Evolutionary conservation across 2,113 vertebrate genomes (phyloP), one percentile per base, ranked within the genome.

Genomic region (Nycticryphes semicollaris): DNA sequence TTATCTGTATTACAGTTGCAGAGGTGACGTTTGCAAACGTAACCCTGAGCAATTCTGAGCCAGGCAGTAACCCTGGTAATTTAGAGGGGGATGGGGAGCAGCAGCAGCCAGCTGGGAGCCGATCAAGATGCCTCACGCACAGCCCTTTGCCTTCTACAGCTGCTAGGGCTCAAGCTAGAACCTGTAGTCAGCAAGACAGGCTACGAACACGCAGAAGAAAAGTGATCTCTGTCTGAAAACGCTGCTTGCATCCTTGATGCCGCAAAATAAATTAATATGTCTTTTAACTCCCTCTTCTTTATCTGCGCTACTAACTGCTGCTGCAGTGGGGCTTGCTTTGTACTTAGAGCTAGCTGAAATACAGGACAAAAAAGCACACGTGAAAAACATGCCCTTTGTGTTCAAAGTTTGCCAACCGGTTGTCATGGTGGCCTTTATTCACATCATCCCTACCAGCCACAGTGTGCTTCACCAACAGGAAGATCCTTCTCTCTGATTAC

Each of bases 81-180:
- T 68, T 19, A 68, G 73, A 95, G 91, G 91, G 91, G 95, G 94
- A 59, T 93, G 95, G 91, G 93, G 62, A 93, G 66, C 84, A 93
- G 87, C 94, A 94, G 94, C 77, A 92, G 95, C 89, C 95, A 96
- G 93, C 95, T 95, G 94, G 96, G 95, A 96, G 95, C 89, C 64
- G 77, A 95, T 93, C 95, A 94, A 93, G 89, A 95, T 78, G 87
- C 94, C 87, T 95, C 66, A 84, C n/a, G 11, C 87, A 93, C 84
- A 92, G 50, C 69, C 57, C 74, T 78, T 72, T 64, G 87, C 87
- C 93, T 96, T 64, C 77, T 89, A 45, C 81, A 95, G 94, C 94
- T 96, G 93, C 87, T 82, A n/a, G 35, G 57, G 39, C 84, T 95
- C 95, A 94, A 91, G 79, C 92, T 77, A 70, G 79, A 72, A 90